Evolutionary conservation across 2,888 invertebrate species (phyloP), one percentile per base, ranked within the genome.

Genomic region (Petrolisthes cinctipes): DNA sequence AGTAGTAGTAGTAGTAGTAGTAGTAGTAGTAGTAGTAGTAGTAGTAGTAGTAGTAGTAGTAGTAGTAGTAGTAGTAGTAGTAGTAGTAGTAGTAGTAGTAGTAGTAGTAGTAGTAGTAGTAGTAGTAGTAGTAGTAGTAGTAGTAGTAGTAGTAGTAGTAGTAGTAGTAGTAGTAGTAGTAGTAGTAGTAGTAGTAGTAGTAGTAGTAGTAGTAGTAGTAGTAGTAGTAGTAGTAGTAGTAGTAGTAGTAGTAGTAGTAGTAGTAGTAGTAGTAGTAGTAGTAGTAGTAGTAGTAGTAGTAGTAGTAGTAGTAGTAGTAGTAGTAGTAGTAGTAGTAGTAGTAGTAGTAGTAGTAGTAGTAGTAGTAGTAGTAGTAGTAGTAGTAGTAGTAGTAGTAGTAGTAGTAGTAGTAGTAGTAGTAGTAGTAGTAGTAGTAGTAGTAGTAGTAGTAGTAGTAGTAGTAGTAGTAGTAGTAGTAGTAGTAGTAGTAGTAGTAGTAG

Each of bases 281-380:
- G 75, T 4, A 75, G 54, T 78, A 54, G 54, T 78, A 78, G 54
- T 78, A 78, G 78, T 54, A 78, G 78, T 78, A 78, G 78, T 54
- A 17, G 78, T 78, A 78, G 78, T 78, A 78, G 78, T 78, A 54
- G 78, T 78, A 81, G 66, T 81, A 81, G 66, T 81, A 81, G 66
- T 81, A 81, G 66, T 81, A 51, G 66, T 81, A 81, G 66, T 81
- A 80, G 61, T 80, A 80, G 61, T 80, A 80, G 61, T 80, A 80
- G 53, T 78, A 37, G 53, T 78, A 78, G 53, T 78, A 78, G 53
- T 80, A 80, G 61, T 80, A 80, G 61, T 80, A 80, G 61, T 80
- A 80, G 61, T 80, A 57, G 61, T 80, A 57, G 61, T 80, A 78
- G 53, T 78, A 78, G 61, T 80, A 83, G 23, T 71, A 71, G 56